A percentile compares a stretch with the other conserved stretches of the same genome.
phyloP scores from a whole-genome alignment of 2,797 vertebrate species.

The Anableps anableps region DNA sequence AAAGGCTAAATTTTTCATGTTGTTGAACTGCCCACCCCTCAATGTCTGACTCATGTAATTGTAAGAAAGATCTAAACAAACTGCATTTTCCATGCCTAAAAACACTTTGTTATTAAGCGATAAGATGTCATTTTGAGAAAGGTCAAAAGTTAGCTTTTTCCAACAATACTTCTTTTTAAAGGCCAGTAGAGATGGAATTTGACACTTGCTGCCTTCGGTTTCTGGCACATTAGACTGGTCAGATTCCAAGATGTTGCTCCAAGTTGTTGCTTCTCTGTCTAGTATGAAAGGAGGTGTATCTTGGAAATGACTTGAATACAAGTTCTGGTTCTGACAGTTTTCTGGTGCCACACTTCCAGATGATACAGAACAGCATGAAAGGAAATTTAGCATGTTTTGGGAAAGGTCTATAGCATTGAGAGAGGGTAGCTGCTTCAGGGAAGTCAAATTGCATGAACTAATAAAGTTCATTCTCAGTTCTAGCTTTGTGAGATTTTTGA shows the following conservation, averaged over 20 bases:
- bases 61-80: slow-evolving; percentile 83
- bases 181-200: slow-evolving; percentile 40
- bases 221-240: slow-evolving; percentile 16
- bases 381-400: slow-evolving; percentile 82
- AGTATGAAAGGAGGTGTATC: slow-evolving; percentile 12
- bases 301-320: not conserved
- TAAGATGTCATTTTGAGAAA: slow-evolving; percentile 85
- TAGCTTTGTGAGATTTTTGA: slow-evolving; percentile 67
- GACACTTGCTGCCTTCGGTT: not conserved
- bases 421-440: slow-evolving; percentile 62
- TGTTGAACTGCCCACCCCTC: slow-evolving; percentile 61
- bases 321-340: slow-evolving; percentile 41
- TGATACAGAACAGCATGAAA: slow-evolving; percentile 32
- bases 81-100: slow-evolving; percentile 78
- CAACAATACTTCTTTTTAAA: slow-evolving; percentile 64
- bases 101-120: slow-evolving; percentile 71
- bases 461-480: slow-evolving; percentile 86
- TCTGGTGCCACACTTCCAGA: slow-evolving; percentile 11
- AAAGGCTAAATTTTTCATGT: slow-evolving; percentile 69
- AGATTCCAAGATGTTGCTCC: slow-evolving; percentile 24
- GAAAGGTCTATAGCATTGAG: slow-evolving; percentile 77
- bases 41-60: slow-evolving; percentile 85
- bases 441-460: slow-evolving; percentile 54
- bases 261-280: slow-evolving; percentile 20
- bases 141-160: slow-evolving; percentile 65